Evolutionary conservation across 2,113 vertebrate genomes (phyloP).

Genomic region (Gymnocephalus cernua): DNA sequence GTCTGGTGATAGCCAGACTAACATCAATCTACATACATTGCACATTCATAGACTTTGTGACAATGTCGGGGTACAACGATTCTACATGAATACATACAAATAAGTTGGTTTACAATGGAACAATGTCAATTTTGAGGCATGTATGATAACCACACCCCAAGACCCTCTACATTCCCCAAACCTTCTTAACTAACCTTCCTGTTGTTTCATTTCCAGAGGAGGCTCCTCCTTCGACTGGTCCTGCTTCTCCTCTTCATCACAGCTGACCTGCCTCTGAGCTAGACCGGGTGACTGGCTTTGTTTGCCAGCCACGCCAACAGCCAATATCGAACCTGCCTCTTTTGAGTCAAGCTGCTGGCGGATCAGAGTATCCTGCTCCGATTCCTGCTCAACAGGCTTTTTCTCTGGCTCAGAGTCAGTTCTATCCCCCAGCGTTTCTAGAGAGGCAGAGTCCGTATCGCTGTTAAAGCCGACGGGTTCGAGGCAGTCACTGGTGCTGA

Average conservation of each 20-base stretch:
- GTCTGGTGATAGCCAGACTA: too few relatives aligned
- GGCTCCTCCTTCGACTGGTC: conserved; percentile 88
- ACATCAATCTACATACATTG: not conserved
- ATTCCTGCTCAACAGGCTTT: conserved; percentile 34
- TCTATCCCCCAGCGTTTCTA: conserved; percentile 18
- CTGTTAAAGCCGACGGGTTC: conserved; percentile 16
- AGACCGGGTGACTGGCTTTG: not conserved
- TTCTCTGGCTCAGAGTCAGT: conserved; percentile 48
- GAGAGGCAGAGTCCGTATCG: not conserved
- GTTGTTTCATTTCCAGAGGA: conserved; percentile 75
- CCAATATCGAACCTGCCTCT: conserved; percentile 5
- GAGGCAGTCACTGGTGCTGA: conserved; percentile 29
- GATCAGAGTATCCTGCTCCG: conserved; percentile 48
- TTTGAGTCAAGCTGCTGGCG: conserved; percentile 28
- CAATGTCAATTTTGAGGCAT: not conserved
- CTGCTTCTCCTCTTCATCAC: conserved; percentile 84
- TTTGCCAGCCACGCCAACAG: conserved; percentile 3
- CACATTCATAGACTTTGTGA: not conserved
- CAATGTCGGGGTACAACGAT: not conserved
- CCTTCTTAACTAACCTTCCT: conserved; percentile 82
- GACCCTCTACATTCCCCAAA: not conserved
- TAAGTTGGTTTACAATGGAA: not conserved
- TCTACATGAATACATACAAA: not conserved
- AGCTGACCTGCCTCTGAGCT: conserved; percentile 28
- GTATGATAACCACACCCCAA: not conserved